These are phyloP conservation scores for Tetranychus piercei DNA, from an alignment of 2,888 invertebrate species.

Conservation along the genomic window DNA sequence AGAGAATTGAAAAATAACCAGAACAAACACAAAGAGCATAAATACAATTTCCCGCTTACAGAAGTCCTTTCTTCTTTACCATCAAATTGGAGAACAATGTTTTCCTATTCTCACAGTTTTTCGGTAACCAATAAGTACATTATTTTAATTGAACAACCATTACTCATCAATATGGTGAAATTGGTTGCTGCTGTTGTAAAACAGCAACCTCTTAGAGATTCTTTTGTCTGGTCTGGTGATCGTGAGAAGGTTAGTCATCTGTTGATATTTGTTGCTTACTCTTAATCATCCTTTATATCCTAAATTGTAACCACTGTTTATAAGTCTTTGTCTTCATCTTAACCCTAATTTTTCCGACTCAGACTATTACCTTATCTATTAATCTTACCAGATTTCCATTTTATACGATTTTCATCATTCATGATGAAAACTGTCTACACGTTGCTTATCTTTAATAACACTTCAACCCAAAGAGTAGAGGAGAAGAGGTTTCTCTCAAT, in stretches of 20 bases:
- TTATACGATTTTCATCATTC: too few species aligned
- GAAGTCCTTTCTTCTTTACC: slow-evolving; percentile 27
- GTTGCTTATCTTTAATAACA: too few species aligned
- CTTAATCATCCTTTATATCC: too few species aligned
- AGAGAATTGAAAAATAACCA: background rate
- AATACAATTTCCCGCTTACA: background rate
- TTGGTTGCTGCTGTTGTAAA: slow-evolving; percentile 32
- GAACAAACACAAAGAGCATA: background rate
- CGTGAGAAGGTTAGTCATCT: background rate
- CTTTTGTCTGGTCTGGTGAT: slow-evolving; percentile 35
- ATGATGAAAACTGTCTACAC: too few species aligned
- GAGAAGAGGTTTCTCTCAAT: too few species aligned
- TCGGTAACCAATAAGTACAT: slow-evolving; percentile 39
- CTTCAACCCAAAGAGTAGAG: too few species aligned
- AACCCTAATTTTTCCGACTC: too few species aligned
- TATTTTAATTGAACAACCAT: slow-evolving; percentile 39
- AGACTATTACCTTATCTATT: too few species aligned
- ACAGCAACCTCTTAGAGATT: slow-evolving; percentile 32
- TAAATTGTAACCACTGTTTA: too few species aligned
- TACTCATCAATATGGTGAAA: slow-evolving; percentile 34
- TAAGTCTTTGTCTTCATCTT: too few species aligned
- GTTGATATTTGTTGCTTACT: too few species aligned
- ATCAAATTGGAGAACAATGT: slow-evolving; percentile 31
- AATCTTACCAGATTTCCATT: too few species aligned
- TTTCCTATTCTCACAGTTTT: slow-evolving; percentile 39